Conservation (phyloP, 2,888 invertebrate genomes). For the Ashinkailepas kermadecensis region DNA sequence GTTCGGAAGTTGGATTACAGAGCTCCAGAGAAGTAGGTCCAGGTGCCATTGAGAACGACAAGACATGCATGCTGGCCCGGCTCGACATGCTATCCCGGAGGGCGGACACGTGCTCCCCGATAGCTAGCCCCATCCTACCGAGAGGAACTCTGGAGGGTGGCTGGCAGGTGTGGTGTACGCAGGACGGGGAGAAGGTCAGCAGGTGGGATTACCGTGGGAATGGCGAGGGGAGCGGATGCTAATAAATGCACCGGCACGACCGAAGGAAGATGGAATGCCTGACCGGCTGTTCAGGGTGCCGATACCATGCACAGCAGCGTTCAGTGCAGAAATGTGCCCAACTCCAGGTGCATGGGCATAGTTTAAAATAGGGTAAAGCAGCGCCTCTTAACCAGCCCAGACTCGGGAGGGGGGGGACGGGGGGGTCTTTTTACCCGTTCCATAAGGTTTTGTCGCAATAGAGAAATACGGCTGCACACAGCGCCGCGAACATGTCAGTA, state of each 20-base stretch:
- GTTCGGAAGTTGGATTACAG: too few species aligned
- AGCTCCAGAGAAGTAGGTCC: too few species aligned
- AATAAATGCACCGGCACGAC: neutral
- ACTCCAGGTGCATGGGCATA: neutral
- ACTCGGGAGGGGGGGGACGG: too few species aligned
- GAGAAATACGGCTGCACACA: too few species aligned
- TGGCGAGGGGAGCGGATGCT: neutral
- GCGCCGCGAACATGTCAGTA: too few species aligned
- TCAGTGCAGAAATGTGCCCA: neutral
- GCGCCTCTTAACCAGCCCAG: too few species aligned
- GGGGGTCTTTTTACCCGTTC: too few species aligned
- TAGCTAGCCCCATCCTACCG: neutral
- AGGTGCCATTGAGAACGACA: too few species aligned
- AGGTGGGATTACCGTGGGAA: slow-evolving; percentile 19
- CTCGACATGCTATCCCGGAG: neutral
- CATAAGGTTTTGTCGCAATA: too few species aligned
- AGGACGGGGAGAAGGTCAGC: neutral
- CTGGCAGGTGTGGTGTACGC: neutral
- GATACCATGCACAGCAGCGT: neutral
- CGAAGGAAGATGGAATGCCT: neutral
- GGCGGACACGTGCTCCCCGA: neutral
- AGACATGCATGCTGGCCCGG: too few species aligned
- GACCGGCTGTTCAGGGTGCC: neutral
- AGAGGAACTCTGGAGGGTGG: neutral
- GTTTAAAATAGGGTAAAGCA: too few species aligned